These are phyloP conservation scores for Megaustenia siamemsis DNA, from an alignment of 2,888 invertebrate species.

Conservation along the genomic window DNA sequence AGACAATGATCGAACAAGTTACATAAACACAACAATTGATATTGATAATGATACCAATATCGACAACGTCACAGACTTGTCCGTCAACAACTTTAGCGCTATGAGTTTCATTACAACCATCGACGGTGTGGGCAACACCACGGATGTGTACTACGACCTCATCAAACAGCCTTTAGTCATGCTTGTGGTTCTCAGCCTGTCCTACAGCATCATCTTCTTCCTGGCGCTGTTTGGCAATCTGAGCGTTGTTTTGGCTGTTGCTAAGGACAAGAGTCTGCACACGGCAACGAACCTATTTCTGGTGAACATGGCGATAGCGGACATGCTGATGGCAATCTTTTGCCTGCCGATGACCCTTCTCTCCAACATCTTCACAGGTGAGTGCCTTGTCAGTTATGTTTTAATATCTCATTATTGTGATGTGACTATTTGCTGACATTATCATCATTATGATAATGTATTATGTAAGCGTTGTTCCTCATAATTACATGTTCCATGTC, in stretches of 20 bases:
- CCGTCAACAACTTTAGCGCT: neutral
- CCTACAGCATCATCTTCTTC: conserved; percentile 57
- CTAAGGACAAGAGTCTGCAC: conserved; percentile 58
- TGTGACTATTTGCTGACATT: too few species aligned
- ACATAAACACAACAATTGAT: neutral
- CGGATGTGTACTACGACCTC: conserved; percentile 33
- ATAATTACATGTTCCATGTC: too few species aligned
- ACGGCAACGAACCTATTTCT: conserved; percentile 60
- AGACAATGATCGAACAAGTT: neutral
- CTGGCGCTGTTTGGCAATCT: conserved; percentile 58
- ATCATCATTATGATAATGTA: too few species aligned
- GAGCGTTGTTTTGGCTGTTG: conserved; percentile 57
- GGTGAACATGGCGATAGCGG: conserved; percentile 59
- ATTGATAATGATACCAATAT: neutral
- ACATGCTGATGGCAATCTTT: conserved; percentile 57
- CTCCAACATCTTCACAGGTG: conserved; percentile 57
- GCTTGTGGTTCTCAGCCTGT: conserved; percentile 55
- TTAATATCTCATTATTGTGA: too few species aligned
- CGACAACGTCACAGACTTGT: neutral
- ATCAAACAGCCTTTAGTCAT: conserved; percentile 52
- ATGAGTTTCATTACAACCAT: neutral
- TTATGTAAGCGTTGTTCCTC: too few species aligned
- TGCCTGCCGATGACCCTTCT: conserved; percentile 58
- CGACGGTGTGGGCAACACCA: neutral
- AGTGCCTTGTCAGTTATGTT: conserved; percentile 31